A percentile compares a stretch with the other conserved stretches of the same genome.
Evolutionary conservation across 2,113 vertebrate species (phyloP).

Genomic region (Cheilinus undulatus): DNA sequence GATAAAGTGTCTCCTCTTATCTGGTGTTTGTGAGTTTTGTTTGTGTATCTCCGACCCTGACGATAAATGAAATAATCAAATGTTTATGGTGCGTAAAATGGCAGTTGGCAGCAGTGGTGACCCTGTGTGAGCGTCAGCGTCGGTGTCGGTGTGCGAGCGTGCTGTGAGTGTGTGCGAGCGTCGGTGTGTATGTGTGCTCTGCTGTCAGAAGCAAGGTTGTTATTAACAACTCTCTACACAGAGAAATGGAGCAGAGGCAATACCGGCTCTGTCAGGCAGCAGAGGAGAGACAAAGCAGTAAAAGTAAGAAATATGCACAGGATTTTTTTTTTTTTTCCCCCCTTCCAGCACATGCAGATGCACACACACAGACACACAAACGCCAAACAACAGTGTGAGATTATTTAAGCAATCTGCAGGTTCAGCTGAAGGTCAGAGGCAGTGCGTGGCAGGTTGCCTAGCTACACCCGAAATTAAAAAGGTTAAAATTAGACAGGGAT

Average conservation of each 20-base stretch:
- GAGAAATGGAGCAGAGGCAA: constrained; percentile 49
- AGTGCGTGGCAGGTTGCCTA: constrained; percentile 46
- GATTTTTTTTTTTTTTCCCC: constrained; percentile 7
- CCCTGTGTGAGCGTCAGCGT: constrained; percentile 7
- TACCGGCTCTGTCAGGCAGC: constrained; percentile 32
- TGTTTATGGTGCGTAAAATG: constrained; percentile 63
- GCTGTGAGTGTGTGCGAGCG: neutral
- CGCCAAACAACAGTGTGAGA: constrained; percentile 22
- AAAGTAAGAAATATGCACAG: constrained; percentile 37
- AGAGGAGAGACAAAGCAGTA: constrained; percentile 28
- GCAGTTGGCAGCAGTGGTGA: constrained; percentile 58
- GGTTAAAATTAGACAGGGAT: constrained; percentile 48
- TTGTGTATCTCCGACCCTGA: constrained; percentile 26
- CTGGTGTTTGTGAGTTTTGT: neutral
- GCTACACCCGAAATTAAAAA: constrained; percentile 40
- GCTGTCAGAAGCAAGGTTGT: constrained; percentile 53
- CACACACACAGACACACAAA: constrained; percentile 1
- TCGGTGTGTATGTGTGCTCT: constrained; percentile 10
- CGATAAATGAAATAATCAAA: constrained; percentile 67
- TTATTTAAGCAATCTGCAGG: constrained; percentile 47
- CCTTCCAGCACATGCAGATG: too few species aligned
- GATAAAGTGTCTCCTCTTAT: neutral
- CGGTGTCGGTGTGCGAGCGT: neutral
- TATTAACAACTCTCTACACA: constrained; percentile 47
- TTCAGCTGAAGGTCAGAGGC: constrained; percentile 53